Evolutionary conservation across 2,113 vertebrate species (phyloP), one percentile per base, ranked within the genome.

Genomic region (Perccottus glenii): DNA sequence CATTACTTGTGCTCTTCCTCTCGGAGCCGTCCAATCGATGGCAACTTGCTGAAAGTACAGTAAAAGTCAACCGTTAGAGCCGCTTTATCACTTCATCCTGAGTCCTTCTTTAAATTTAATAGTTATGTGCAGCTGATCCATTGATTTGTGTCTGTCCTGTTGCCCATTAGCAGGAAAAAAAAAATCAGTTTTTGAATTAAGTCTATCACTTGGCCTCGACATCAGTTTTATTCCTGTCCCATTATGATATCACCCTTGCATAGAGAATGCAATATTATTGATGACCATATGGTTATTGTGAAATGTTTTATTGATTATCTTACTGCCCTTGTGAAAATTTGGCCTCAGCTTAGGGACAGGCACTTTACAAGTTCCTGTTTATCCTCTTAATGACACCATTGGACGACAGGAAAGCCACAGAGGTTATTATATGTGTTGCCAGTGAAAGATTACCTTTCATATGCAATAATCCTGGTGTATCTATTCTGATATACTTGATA

Each of bases 51-150:
- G 73, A 66, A 84, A 74, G 64, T 80, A 70, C 72, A 68, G 73
- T 66, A 69, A 64, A 75, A 77, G 44, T 77, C 33, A 15, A 8
- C 48, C 27, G 8, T 73, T 70, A 42, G 56, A 48, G 60, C 60
- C 53, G 55, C 67, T 85, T 77, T 53, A 84, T 85, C 42, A 58
- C 72, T 11, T 6, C 59, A 36, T 48, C 56, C 49, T 12, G 55
- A 61, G 60, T 65, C 42, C 63, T n/a, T 48, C 64, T 57, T 74
- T 62, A 73, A 55, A 79, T 77, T 6, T 47, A 76, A 75, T 80
- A 74, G 67, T 78, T 82, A 85, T 85, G 81, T 84, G 78, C 61
- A 78, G 60, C 78, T 61, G 71, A 78, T 61, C 70, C 71, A 87
- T 91, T 82, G 87, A 89, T 87, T 81, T 45, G 5, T 0, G 40